Conservation (phyloP, 2,797 vertebrate species). For the Psittacula derbiana region DNA sequence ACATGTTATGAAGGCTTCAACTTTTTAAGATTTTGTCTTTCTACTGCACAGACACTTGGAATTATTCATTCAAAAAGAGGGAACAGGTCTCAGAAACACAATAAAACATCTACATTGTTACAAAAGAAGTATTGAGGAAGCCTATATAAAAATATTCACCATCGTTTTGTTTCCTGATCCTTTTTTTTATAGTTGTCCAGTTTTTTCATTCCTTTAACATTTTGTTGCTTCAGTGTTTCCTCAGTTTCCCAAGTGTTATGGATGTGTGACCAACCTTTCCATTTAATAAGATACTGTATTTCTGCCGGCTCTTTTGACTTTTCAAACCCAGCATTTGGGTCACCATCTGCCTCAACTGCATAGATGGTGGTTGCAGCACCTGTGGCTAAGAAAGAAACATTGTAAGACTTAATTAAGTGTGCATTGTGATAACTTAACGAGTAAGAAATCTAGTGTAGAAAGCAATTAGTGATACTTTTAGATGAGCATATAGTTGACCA, state of each 20-base stretch:
- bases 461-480: not conserved
- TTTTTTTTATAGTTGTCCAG: slow-evolving; percentile 99
- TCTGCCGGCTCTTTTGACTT: slow-evolving; percentile 87
- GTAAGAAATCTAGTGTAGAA: not conserved
- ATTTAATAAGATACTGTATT: slow-evolving; percentile 95
- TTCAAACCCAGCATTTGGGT: slow-evolving; percentile 89
- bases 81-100: not conserved
- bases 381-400: slow-evolving; percentile 79
- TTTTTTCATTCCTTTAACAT: slow-evolving; percentile 98
- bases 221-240: slow-evolving; percentile 93
- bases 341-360: slow-evolving; percentile 94
- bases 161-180: slow-evolving; percentile 92
- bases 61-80: not conserved
- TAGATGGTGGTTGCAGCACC: slow-evolving; percentile 96
- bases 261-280: slow-evolving; percentile 99
- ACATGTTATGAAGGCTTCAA: not conserved
- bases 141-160: slow-evolving; percentile 75
- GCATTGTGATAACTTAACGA: not conserved
- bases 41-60: not conserved
- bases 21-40: not conserved
- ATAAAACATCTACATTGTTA: not conserved
- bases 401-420: not conserved
- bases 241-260: slow-evolving; percentile 99
- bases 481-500: not conserved
- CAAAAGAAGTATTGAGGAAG: not conserved